Conservation (phyloP, 1,140 invertebrate species). For the Mylabris phalerata region DNA sequence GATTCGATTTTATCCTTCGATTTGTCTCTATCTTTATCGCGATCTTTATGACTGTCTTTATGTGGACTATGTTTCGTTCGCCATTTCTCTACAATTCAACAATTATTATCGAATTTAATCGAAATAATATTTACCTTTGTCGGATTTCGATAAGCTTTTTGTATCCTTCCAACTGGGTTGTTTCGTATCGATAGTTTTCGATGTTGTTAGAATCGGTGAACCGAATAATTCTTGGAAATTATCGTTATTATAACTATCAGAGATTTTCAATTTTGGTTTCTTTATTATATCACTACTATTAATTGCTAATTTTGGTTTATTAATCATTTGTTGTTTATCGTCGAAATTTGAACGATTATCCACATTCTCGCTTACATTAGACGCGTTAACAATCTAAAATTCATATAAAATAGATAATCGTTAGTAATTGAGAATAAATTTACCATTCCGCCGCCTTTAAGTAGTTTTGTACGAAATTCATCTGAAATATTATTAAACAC, state of each 20-base stretch:
- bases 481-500: conserved; percentile 76
- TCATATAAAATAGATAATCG: neutral
- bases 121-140: conserved; percentile 50
- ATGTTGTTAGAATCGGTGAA: conserved; percentile 63
- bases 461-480: conserved; percentile 79
- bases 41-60: conserved; percentile 43
- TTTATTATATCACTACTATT: conserved; percentile 48
- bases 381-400: conserved; percentile 29
- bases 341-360: conserved; percentile 25
- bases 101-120: neutral
- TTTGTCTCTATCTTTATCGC: conserved; percentile 30
- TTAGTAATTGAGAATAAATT: neutral
- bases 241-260: conserved; percentile 51
- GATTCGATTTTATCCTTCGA: conserved; percentile 47
- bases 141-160: conserved; percentile 44
- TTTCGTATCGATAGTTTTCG: conserved; percentile 58
- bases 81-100: conserved; percentile 2
- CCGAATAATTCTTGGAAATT: conserved; percentile 72
- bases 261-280: conserved; percentile 56
- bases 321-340: conserved; percentile 48
- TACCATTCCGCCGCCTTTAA: conserved; percentile 76
- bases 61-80: conserved; percentile 47
- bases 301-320: conserved; percentile 60
- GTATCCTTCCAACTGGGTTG: conserved; percentile 20
- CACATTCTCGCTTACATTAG: conserved; percentile 14